These are phyloP conservation scores for Muscina levida DNA, from an alignment of 2,888 invertebrate genomes.

Conservation along the genomic window DNA sequence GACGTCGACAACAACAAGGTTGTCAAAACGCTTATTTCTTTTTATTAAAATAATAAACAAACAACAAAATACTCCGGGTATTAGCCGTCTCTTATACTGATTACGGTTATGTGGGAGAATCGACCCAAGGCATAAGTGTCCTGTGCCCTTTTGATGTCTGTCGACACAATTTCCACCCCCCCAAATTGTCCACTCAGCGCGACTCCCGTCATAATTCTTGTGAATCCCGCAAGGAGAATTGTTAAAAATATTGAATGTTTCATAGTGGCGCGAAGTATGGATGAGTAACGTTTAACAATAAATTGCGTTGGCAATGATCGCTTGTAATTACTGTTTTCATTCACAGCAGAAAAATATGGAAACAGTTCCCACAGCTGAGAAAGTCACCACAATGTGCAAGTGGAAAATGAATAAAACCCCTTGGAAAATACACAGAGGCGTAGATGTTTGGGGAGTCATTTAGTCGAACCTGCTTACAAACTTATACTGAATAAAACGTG, in stretches of 20 bases:
- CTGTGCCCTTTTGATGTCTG: constrained; percentile 4
- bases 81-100: constrained; percentile 9
- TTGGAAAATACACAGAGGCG: constrained; percentile 16
- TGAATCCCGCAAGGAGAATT: constrained; percentile 28
- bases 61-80: constrained; percentile 34
- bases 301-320: constrained; percentile 60
- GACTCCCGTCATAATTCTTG: constrained; percentile 39
- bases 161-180: constrained; percentile 38
- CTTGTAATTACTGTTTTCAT: constrained; percentile 53
- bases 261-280: constrained; percentile 50
- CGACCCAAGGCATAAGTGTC: constrained; percentile 41
- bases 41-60: constrained; percentile 59
- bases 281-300: constrained; percentile 57
- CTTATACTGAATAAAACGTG: too few species aligned
- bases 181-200: neutral
- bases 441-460: too few species aligned
- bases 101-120: constrained; percentile 38
- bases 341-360: constrained; percentile 17
- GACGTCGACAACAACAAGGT: constrained; percentile 1
- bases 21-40: constrained; percentile 56
- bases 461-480: too few species aligned
- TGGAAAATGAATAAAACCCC: too few species aligned
- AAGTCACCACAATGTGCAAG: neutral
- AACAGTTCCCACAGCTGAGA: constrained; percentile 44
- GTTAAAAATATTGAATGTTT: constrained; percentile 59